Evolutionary conservation across 2,113 vertebrate species (phyloP), one percentile per base, ranked within the genome.

Genomic region (Trichechus manatus): DNA sequence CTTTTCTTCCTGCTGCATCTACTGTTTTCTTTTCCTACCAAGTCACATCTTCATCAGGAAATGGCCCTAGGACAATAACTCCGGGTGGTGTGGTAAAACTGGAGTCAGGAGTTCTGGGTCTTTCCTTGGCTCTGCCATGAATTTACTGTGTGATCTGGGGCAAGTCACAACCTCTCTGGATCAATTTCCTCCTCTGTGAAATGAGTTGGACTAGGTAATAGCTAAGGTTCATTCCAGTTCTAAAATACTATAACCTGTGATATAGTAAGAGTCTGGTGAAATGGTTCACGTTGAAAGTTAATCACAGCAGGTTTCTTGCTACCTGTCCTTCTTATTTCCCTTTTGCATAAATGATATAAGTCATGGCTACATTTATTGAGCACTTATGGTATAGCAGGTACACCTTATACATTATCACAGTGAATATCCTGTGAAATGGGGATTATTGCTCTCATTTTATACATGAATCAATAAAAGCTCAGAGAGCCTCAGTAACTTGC

Each of bases 81-180:
- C 74, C 23, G 3, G 17, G 5, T 44, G 10, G 42, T 82, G 53
- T n/a, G 63, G 13, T 89, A 74, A 70, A 75, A 78, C 31, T 94
- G 27, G 85, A 94, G 64, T 61, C 77, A 61, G 19, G 64, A 70
- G 39, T 78, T 64, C 78, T 82, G 78, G n/a, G 36, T 79, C 68
- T 93, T 89, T 44, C 78, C 31, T 36, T 25, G 27, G 15, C 53
- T 85, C 78, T 79, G 90, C 83, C 47, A 53, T 70, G 77, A 95
- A 70, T 66, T 96, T 93, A 81, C 61, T 95, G 10, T 92, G 68
- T 94, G 91, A 89, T 72, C 72, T 92, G 64, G 89, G 77, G 44
- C 78, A 86, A 88, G 50, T 66, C 81, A 42, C 61, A 14, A 23
- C 66, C 39, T 78, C 86, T 93, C 86, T 86, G 92, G 29, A 53